These are phyloP conservation scores for Strigops habroptila DNA, from an alignment of 2,113 vertebrate genomes.

Conservation along the genomic window DNA sequence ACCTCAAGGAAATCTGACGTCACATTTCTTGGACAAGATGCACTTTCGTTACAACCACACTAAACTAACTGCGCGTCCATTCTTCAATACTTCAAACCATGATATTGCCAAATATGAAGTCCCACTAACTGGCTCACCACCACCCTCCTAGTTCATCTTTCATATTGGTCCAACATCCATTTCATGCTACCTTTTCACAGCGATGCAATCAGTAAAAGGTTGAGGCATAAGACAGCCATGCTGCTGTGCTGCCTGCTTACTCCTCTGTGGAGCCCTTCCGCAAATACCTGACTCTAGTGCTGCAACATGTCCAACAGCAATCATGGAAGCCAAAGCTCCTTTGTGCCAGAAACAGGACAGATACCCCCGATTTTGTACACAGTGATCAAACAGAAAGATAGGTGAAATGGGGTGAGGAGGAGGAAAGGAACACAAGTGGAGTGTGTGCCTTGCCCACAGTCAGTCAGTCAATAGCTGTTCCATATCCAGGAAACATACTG, in stretches of 20 bases:
- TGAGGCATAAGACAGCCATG: not conserved
- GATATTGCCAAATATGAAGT: not conserved
- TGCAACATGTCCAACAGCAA: not conserved
- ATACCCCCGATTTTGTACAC: not conserved
- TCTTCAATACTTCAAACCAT: not conserved
- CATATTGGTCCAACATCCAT: not conserved
- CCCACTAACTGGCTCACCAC: not conserved
- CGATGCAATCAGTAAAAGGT: fast-evolving
- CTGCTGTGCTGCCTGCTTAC: not conserved
- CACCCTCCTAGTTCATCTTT: not conserved
- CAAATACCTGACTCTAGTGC: not conserved
- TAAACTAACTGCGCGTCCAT: not conserved
- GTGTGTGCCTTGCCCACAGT: not conserved
- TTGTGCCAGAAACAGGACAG: not conserved
- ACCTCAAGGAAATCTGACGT: slow-evolving; percentile 7
- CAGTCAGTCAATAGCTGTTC: not conserved
- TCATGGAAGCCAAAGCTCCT: not conserved
- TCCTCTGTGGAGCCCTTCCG: not conserved
- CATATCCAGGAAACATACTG: not conserved
- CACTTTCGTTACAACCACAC: not conserved
- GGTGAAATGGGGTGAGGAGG: not conserved
- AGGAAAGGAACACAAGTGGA: not conserved
- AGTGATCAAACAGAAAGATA: not conserved
- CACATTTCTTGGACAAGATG: not conserved
- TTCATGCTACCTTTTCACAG: not conserved